A percentile compares a stretch with the other conserved stretches of the same genome.
phyloP scores from a whole-genome alignment of 2,888 invertebrate genomes.

The Caradrina kadenii region DNA sequence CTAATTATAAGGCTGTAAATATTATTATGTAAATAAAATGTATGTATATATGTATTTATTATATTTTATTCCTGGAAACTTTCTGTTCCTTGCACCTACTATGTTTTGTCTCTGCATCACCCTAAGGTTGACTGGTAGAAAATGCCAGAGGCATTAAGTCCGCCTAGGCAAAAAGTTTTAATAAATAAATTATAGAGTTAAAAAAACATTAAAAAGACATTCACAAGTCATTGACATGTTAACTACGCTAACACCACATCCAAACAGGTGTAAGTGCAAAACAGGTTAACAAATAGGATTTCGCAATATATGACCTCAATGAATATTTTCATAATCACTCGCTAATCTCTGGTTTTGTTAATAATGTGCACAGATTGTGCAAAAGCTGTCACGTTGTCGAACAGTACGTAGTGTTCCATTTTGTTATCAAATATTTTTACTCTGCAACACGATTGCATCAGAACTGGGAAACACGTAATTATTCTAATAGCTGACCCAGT shows the following conservation, averaged over 20 bases:
- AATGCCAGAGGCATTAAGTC: no score
- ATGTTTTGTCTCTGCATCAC: no score
- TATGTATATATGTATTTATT: no score
- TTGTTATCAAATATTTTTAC: constrained; percentile 50
- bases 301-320: background rate
- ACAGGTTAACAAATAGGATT: background rate
- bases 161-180: no score
- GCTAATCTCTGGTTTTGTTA: constrained; percentile 28
- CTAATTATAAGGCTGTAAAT: no score
- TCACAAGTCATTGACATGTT: no score
- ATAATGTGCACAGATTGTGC: constrained; percentile 12
- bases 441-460: constrained; percentile 20
- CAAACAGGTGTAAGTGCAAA: background rate
- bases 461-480: constrained; percentile 7
- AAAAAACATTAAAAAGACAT: no score
- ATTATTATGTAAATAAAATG: no score
- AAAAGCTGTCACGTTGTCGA: constrained; percentile 41
- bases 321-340: constrained; percentile 15
- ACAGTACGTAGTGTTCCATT: constrained; percentile 20
- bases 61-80: no score
- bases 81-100: no score
- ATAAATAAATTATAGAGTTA: no score
- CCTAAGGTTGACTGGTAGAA: no score
- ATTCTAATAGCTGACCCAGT: constrained; percentile 20
- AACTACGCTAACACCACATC: background rate